Evolutionary conservation across 2,888 invertebrate genomes (phyloP), one percentile per base, ranked within the genome.

Genomic region (Pyrochroa serraticornis): DNA sequence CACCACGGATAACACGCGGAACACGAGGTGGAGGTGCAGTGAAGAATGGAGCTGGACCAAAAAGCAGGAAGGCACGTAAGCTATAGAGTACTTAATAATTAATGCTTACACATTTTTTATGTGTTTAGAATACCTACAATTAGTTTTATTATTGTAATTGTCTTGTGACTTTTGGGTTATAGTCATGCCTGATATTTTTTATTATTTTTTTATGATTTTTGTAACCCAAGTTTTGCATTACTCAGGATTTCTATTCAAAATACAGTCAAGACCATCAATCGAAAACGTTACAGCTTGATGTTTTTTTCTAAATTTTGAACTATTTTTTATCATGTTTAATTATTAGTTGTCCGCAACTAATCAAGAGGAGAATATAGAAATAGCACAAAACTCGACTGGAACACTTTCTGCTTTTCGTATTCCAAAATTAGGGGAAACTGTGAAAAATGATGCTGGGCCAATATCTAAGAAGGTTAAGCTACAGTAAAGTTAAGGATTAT

Each of bases 11-110:
- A 63, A 64, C 65, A 22, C 70, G 67, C 43, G 60, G 72, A 30
- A 65, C 71, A 1, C 55, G 68, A 6, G 49, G 65, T 1, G 51
- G 67, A 2, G 67, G 70, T 2, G 64, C 65, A 31, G 73, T 73
- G 9, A 71, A 71, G 50, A 74, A 75, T 50, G 73, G 76, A 8
- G 74, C 75, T 5, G 75, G 76, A 5, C 76, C 79, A 1, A 75
- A 71, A 55, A 73, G 74, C 67, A 76, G 73, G 73, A 68, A 71
- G 65, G 65, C 65, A 51, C 57, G 57, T 57, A 57, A 57, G 57
- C 57, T 32, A 46, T 57, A 51, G 39, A 44, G 3, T 5, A 22
- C 22, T 3, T 31, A 13, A 8, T 32, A n/a, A 3, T 39, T 39
- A 5, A 8, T 13, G 8, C 39, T 39, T 10, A n/a, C 13, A 39